A percentile compares a stretch with the other conserved stretches of the same genome.
These are phyloP conservation scores for Smithornis capensis DNA, from an alignment of 2,113 vertebrate species.

Conservation along the genomic window DNA sequence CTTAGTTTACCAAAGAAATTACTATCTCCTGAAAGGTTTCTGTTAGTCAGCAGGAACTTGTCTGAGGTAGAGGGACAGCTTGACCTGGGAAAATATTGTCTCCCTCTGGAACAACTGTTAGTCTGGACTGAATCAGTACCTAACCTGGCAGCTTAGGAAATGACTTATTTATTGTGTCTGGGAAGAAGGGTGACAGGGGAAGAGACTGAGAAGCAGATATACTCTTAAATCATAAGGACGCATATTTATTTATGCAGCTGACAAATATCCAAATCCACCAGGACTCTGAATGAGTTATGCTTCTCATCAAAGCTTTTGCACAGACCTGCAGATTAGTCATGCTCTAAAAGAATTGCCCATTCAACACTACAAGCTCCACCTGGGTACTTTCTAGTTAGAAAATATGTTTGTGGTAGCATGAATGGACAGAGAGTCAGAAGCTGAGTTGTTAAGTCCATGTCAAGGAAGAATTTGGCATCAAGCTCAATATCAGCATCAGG, in stretches of 20 bases:
- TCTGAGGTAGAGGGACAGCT: background rate
- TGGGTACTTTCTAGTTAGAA: background rate
- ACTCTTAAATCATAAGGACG: background rate
- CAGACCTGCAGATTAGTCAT: background rate
- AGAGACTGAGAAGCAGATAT: background rate
- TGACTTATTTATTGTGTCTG: background rate
- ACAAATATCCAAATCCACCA: background rate
- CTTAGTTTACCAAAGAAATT: background rate
- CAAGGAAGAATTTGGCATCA: background rate
- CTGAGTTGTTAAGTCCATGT: background rate
- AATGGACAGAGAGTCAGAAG: background rate
- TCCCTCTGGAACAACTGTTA: background rate
- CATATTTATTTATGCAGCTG: background rate
- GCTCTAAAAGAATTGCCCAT: background rate
- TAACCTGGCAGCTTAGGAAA: background rate
- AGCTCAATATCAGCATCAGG: background rate
- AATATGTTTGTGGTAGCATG: background rate
- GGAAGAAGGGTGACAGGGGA: background rate
- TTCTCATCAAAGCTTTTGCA: background rate
- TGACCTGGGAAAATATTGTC: background rate
- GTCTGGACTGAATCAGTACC: background rate
- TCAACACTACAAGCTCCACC: background rate
- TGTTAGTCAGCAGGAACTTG: background rate
- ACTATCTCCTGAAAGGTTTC: background rate
- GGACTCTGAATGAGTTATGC: background rate